phyloP scores from a whole-genome alignment of 2,888 invertebrate species.

The Chesias legatella region DNA sequence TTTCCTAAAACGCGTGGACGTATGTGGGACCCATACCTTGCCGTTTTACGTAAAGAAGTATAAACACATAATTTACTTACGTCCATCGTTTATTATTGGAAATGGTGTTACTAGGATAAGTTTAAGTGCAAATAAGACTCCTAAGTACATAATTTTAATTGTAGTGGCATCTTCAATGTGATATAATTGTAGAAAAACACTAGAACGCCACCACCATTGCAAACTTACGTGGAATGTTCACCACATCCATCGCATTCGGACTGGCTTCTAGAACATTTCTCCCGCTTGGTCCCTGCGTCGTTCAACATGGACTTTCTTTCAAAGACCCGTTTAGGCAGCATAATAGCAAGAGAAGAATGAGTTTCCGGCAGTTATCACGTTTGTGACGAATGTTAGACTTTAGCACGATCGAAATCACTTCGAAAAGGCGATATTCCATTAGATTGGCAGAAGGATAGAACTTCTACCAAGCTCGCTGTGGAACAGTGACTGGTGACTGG shows the following conservation, averaged over 20 bases:
- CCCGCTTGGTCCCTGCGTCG: conserved; percentile 50
- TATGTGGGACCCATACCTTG: no score
- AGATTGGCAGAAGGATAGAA: conserved; percentile 68
- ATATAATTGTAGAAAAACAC: background rate
- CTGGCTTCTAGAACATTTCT: conserved; percentile 73
- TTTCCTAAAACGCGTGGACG: no score
- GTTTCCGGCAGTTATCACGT: conserved; percentile 71
- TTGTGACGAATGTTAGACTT: conserved; percentile 72
- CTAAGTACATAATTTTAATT: no score
- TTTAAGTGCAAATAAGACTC: no score
- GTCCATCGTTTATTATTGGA: no score
- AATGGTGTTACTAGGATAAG: no score
- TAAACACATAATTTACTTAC: no score
- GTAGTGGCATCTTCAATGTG: background rate
- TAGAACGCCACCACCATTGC: background rate
- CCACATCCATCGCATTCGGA: conserved; percentile 72
- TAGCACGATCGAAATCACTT: conserved; percentile 62
- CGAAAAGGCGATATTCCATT: conserved; percentile 75
- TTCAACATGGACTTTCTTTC: conserved; percentile 80
- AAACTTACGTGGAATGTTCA: conserved; percentile 75
- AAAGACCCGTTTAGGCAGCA: conserved; percentile 81
- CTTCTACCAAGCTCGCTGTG: conserved; percentile 65
- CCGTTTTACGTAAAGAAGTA: no score
- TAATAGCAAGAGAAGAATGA: conserved; percentile 73
- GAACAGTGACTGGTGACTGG: conserved; percentile 29